A percentile compares a stretch with the other conserved stretches of the same genome.
Evolutionary conservation across 35 echinoderm and acorn worm species (phyloP).

Genomic region (Strongylocentrotus purpuratus): DNA sequence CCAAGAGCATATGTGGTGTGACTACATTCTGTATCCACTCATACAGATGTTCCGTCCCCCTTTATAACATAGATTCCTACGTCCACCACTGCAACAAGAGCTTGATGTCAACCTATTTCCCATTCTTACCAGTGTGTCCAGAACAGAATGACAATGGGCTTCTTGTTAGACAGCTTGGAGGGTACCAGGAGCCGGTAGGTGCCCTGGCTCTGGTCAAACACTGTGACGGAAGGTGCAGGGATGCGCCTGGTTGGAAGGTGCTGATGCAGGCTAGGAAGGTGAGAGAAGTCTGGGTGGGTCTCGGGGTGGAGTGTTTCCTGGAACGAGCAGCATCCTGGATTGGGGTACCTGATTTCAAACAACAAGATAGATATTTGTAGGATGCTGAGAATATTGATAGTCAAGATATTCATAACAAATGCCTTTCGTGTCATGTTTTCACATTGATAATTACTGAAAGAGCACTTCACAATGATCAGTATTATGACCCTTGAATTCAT

Average conservation of each 20-base stretch:
- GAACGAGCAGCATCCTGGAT: conserved; percentile 75
- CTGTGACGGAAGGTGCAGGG: conserved; percentile 78
- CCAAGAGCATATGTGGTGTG: too few relatives aligned
- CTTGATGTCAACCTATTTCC: not conserved
- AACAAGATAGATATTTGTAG: not conserved
- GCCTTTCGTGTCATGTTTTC: not conserved
- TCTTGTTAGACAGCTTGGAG: conserved; percentile 80
- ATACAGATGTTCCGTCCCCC: not conserved
- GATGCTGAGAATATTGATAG: too few relatives aligned
- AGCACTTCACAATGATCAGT: too few relatives aligned
- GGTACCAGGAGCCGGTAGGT: conserved; percentile 70
- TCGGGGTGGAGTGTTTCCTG: conserved; percentile 72
- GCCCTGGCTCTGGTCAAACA: conserved; percentile 76
- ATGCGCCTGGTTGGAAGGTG: conserved; percentile 55
- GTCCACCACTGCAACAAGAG: not conserved
- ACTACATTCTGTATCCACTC: too few relatives aligned
- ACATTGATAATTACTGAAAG: too few relatives aligned
- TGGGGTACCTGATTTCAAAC: conserved; percentile 59
- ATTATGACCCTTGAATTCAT: too few relatives aligned
- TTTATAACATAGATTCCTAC: not conserved
- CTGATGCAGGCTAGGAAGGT: conserved; percentile 53
- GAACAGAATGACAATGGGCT: conserved; percentile 80
- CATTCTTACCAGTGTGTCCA: conserved; percentile 85
- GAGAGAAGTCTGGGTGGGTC: conserved; percentile 46
- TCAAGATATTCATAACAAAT: too few relatives aligned